Percentiles rank a stretch among this genome's conserved stretches.
These are phyloP conservation scores for Myotis brandtii DNA, from an alignment of 2,113 vertebrate genomes.

Conservation along the genomic window DNA sequence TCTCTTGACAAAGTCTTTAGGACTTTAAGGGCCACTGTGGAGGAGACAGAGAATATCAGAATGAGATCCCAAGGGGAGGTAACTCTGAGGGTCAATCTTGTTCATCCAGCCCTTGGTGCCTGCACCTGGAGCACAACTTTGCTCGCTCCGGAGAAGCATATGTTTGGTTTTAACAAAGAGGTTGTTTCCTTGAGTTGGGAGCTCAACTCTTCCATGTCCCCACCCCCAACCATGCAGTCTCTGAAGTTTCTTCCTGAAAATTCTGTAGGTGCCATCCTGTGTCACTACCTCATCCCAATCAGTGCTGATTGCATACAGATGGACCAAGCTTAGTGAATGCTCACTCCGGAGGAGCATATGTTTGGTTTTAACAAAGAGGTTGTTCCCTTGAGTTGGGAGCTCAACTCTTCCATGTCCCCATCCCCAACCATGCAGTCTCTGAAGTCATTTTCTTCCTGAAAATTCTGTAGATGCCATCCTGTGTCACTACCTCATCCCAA, in stretches of 20 bases:
- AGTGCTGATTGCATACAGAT: neutral
- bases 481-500: neutral
- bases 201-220: neutral
- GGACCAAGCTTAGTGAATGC: neutral
- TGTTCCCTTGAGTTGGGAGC: neutral
- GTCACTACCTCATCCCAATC: neutral
- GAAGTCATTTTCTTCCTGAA: neutral
- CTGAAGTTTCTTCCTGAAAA: neutral
- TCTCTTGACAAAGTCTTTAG: neutral
- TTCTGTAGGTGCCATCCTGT: neutral
- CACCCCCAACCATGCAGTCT: neutral
- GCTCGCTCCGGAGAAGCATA: neutral
- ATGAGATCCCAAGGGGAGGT: neutral
- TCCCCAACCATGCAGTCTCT: neutral
- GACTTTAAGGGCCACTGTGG: neutral
- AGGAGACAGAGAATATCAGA: neutral
- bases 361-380: neutral
- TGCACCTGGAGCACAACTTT: neutral
- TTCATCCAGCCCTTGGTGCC: rapidly evolving
- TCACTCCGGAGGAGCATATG: neutral
- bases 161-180: neutral
- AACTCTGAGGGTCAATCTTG: neutral
- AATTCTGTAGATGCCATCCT: neutral
- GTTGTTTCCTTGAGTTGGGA: neutral
- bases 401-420: neutral